Evolutionary conservation across 1,140 invertebrate genomes (phyloP).

Genomic region (Nixonia krombeini): DNA sequence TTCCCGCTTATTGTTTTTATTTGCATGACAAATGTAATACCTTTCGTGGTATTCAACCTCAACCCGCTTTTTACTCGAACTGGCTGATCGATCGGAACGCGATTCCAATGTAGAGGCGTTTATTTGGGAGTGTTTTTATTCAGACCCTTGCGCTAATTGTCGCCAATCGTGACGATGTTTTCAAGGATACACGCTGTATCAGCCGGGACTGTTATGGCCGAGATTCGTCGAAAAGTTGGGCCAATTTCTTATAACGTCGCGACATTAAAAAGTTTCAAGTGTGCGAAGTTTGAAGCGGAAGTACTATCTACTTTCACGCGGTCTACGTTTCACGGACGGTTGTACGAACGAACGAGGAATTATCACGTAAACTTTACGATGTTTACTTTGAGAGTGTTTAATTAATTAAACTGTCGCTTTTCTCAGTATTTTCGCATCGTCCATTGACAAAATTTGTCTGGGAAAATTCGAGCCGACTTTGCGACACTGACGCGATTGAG

Average conservation of each 20-base stretch:
- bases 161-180: neutral
- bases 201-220: neutral
- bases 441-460: too few species aligned
- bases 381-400: constrained; percentile 5
- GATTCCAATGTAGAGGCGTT: too few species aligned
- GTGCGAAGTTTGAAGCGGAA: constrained; percentile 3
- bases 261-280: constrained; percentile 10
- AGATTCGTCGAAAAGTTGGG: neutral
- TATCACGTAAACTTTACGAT: constrained; percentile 8
- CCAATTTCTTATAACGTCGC: constrained; percentile 1
- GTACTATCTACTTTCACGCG: constrained; percentile 7
- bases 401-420: constrained; percentile 3
- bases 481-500: too few species aligned
- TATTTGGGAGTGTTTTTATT: too few species aligned
- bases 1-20: too few species aligned
- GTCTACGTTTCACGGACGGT: neutral
- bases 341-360: neutral
- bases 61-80: too few species aligned
- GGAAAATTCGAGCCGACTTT: too few species aligned
- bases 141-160: too few species aligned
- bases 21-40: too few species aligned
- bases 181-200: neutral
- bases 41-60: too few species aligned
- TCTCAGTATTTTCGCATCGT: too few species aligned
- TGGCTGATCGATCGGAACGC: too few species aligned